Conservation (phyloP, 2,113 vertebrate genomes). For the Phylloscopus trochiloides region DNA sequence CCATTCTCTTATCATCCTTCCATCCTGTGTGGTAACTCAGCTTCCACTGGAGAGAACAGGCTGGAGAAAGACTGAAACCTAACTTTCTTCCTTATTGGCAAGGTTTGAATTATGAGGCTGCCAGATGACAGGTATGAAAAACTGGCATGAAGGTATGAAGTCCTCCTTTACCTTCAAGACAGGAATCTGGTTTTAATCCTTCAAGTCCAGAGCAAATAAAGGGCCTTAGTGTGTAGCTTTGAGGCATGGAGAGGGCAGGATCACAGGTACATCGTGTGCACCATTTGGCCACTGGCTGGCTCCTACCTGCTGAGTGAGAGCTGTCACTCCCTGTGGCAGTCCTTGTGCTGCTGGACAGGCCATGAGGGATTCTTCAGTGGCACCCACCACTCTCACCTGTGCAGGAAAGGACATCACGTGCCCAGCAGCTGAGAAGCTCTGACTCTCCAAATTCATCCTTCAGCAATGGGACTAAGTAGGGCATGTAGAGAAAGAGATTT, state of each 20-base stretch:
- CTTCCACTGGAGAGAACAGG: background rate
- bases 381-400: background rate
- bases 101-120: background rate
- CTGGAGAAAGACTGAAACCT: background rate
- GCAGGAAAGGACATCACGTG: background rate
- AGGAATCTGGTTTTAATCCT: background rate
- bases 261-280: accelerated
- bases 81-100: background rate
- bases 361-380: background rate
- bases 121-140: background rate
- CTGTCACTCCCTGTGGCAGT: too few relatives aligned
- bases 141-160: background rate
- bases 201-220: background rate
- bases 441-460: background rate
- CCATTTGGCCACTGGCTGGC: background rate
- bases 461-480: background rate
- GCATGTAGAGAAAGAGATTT: background rate
- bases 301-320: accelerated
- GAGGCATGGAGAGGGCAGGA: background rate
- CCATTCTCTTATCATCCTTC: background rate
- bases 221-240: background rate
- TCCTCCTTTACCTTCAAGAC: background rate
- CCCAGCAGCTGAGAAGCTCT: background rate
- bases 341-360: background rate
- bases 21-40: background rate